Base-by-base conservation (phyloP, 2,888 invertebrate genomes). In the Lepidocyrtoides sp. region DNA sequence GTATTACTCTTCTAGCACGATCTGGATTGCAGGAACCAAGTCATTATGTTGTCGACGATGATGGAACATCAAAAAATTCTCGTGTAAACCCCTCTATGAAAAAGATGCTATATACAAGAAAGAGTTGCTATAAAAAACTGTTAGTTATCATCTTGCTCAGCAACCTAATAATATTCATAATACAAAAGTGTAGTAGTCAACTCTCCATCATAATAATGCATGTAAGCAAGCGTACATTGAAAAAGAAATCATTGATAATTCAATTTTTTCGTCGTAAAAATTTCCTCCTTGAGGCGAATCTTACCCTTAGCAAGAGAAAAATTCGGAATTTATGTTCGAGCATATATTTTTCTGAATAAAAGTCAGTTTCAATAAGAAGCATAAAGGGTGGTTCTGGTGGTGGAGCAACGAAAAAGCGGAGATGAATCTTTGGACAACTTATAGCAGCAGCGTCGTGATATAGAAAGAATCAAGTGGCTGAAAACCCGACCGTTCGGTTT, bases 211-310 rank as follows among this genome's bases (percentile, higher is more conserved):
- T 20, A 2, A 36, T 60, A 36, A 57, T 81, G 41, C 41, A 36
- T 81, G 60, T 36, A 54, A 36, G 57, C n/a, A 54, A n/a, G 57
- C 36, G 32, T 60, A 41, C 36, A 36, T 60, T 81, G 12, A 83
- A 66, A 63, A 66, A 48, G 32, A 89, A 89, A 89, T 88, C 88
- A 88, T 75, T 75, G 89, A 89, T 89, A 89, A 89, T 83, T 89
- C 83, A 89, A 89, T 89, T 89, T 89, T 72, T 60, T 51, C 63
- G 69, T 51, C 26, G 26, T 17, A 79, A 87, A 87, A 87, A 75
- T 54, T 81, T 81, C 44, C 66, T 88, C 81, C 87, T 87, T 20
- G 5, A 60, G 88, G 88, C 88, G 57, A 88, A 44, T 81, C 32
- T 83, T 41, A 63, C 54, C 66, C 81, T 41, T 72, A 72, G 72